Conservation (phyloP, 2,888 invertebrate genomes). For the Eristalis pertinax region DNA sequence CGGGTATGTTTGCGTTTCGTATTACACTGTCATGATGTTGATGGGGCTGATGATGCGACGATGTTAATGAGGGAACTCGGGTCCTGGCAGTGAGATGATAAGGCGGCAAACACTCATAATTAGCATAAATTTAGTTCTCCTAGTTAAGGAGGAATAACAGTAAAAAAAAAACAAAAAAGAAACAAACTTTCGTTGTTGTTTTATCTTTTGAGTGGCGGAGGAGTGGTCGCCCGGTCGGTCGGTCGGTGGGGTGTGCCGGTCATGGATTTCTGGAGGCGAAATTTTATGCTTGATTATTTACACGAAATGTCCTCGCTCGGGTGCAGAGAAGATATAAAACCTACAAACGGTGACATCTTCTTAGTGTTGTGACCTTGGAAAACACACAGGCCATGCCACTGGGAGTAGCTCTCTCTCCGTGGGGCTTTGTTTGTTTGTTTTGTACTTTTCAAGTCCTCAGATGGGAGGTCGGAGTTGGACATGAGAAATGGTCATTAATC, state of each 20-base stretch:
- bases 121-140: conserved; percentile 68
- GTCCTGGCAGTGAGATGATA: conserved; percentile 65
- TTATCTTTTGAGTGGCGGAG: conserved; percentile 15
- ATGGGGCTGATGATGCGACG: conserved; percentile 67
- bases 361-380: conserved; percentile 41
- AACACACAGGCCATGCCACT: conserved; percentile 10
- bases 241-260: neutral
- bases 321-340: conserved; percentile 26
- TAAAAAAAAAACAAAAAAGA: conserved; percentile 13
- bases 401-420: neutral
- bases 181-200: conserved; percentile 50
- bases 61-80: conserved; percentile 60
- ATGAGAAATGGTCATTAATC: neutral
- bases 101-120: conserved; percentile 70
- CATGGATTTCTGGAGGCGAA: conserved; percentile 8
- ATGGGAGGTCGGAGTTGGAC: neutral
- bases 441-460: conserved; percentile 7
- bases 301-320: conserved; percentile 33
- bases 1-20: conserved; percentile 62
- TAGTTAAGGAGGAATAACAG: conserved; percentile 16
- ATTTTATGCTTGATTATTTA: conserved; percentile 35
- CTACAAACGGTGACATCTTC: conserved; percentile 37
- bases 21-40: conserved; percentile 65
- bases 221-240: neutral
- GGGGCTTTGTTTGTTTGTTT: conserved; percentile 16